Evolutionary conservation across 2,113 vertebrate species (phyloP).

Genomic region (Gadus chalcogrammus): DNA sequence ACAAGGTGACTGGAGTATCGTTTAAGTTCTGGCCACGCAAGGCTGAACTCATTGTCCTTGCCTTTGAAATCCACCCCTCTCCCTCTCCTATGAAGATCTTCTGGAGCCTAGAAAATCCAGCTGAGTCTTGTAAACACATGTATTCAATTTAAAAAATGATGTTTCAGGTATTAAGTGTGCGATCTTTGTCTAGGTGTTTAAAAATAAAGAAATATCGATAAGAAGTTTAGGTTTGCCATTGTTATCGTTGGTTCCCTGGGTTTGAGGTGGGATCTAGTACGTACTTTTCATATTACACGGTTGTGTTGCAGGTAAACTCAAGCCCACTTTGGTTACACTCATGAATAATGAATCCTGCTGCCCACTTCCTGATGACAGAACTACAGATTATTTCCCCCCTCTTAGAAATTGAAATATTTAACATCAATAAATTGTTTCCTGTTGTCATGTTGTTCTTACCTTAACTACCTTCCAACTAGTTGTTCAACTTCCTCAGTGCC

Average conservation of each 20-base stretch:
- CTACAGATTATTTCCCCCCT: conserved; percentile 68
- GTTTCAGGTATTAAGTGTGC: too few species aligned
- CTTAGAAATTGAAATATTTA: conserved; percentile 84
- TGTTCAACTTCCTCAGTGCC: too few species aligned
- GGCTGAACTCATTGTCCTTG: conserved; percentile 44
- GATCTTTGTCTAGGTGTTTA: not conserved
- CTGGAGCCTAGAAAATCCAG: conserved; percentile 18
- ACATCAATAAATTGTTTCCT: conserved; percentile 37
- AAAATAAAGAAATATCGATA: not conserved
- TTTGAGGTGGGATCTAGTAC: conserved; percentile 6
- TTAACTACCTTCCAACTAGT: too few species aligned
- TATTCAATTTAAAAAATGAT: too few species aligned
- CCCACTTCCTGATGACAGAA: conserved; percentile 72
- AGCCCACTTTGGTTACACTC: conserved; percentile 63
- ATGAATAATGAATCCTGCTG: conserved; percentile 64
- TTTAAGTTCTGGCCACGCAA: conserved; percentile 42
- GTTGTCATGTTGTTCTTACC: too few species aligned
- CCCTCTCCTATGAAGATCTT: conserved; percentile 39
- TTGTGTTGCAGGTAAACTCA: conserved; percentile 25
- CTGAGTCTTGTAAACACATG: not conserved
- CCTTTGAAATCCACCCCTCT: conserved; percentile 55
- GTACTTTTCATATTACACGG: not conserved
- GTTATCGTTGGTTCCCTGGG: not conserved
- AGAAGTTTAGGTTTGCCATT: not conserved
- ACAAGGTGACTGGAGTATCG: conserved; percentile 12